phyloP scores from a whole-genome alignment of 1,140 invertebrate species.

The Mercenaria mercenaria region DNA sequence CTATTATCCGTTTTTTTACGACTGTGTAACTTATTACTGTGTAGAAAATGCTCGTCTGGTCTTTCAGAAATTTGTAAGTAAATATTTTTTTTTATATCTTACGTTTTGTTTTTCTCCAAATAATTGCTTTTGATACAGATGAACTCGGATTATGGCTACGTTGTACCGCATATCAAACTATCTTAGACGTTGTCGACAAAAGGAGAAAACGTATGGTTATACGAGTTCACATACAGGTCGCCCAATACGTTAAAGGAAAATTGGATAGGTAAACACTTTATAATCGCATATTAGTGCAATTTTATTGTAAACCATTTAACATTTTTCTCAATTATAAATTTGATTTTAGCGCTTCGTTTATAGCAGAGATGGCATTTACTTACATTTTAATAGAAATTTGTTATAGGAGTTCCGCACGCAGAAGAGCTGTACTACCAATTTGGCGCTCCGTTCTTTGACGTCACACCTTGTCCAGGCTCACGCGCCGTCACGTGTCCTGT shows the following conservation, averaged over 20 bases:
- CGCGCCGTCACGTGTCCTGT: conserved; percentile 55
- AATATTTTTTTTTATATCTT: too few relatives aligned
- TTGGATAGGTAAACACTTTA: conserved; percentile 64
- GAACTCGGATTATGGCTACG: conserved; percentile 71
- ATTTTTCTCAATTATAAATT: too few relatives aligned
- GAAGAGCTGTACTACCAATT: conserved; percentile 69
- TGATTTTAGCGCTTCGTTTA: too few relatives aligned
- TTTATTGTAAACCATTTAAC: too few relatives aligned
- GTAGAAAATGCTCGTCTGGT: too few relatives aligned
- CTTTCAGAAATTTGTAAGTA: too few relatives aligned
- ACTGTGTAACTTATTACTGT: too few relatives aligned
- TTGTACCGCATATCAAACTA: conserved; percentile 59
- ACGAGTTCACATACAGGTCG: conserved; percentile 64
- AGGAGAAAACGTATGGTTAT: conserved; percentile 47
- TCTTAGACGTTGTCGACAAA: not conserved
- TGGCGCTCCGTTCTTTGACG: conserved; percentile 57
- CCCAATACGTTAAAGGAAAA: conserved; percentile 11
- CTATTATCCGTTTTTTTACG: too few relatives aligned
- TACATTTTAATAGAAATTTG: too few relatives aligned
- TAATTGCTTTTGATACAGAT: conserved; percentile 53
- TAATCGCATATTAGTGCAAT: not conserved
- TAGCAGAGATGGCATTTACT: too few relatives aligned
- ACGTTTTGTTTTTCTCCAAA: too few relatives aligned
- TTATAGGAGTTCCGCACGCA: conserved; percentile 63
- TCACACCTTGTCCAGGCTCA: conserved; percentile 53